These are phyloP conservation scores for Nematopogon swammerdamellus DNA, from an alignment of 2,888 invertebrate species.

Conservation along the genomic window DNA sequence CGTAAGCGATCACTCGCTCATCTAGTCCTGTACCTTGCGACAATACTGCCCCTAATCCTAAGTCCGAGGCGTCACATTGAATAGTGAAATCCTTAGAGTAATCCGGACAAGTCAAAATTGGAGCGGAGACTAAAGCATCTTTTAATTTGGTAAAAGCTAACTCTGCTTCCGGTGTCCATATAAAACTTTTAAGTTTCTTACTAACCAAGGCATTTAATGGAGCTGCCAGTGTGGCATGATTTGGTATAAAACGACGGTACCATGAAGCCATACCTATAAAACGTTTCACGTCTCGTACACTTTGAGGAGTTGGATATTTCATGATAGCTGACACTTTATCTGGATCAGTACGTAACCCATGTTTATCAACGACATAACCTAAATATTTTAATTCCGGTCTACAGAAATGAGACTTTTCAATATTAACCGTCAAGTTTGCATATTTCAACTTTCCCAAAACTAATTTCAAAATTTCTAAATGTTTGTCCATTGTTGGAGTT, in stretches of 20 bases:
- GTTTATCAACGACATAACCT: slow-evolving; percentile 18
- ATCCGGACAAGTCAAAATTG: slow-evolving; percentile 4
- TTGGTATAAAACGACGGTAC: slow-evolving; percentile 5
- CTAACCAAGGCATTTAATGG: no score
- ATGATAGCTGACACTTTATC: slow-evolving; percentile 11
- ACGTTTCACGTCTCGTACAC: slow-evolving; percentile 9
- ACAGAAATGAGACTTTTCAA: slow-evolving; percentile 17
- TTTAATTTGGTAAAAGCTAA: slow-evolving; percentile 1
- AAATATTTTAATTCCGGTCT: slow-evolving; percentile 16
- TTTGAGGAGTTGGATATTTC: slow-evolving; percentile 9
- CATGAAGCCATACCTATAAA: slow-evolving; percentile 11
- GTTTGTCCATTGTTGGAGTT: slow-evolving; percentile 9
- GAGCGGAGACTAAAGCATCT: not conserved
- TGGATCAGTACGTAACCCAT: slow-evolving; percentile 15
- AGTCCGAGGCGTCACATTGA: slow-evolving; percentile 8
- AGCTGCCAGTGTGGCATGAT: no score
- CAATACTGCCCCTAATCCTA: slow-evolving; percentile 8
- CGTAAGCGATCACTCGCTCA: slow-evolving; percentile 7
- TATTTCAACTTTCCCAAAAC: not conserved
- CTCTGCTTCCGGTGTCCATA: not conserved
- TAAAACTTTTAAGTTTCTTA: no score
- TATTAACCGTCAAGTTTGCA: slow-evolving; percentile 13
- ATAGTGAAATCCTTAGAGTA: slow-evolving; percentile 3
- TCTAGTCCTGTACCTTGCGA: slow-evolving; percentile 2
- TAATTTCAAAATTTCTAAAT: slow-evolving; percentile 2